Conservation (phyloP, 2,113 vertebrate genomes). For the Pycnonotus jocosus region DNA sequence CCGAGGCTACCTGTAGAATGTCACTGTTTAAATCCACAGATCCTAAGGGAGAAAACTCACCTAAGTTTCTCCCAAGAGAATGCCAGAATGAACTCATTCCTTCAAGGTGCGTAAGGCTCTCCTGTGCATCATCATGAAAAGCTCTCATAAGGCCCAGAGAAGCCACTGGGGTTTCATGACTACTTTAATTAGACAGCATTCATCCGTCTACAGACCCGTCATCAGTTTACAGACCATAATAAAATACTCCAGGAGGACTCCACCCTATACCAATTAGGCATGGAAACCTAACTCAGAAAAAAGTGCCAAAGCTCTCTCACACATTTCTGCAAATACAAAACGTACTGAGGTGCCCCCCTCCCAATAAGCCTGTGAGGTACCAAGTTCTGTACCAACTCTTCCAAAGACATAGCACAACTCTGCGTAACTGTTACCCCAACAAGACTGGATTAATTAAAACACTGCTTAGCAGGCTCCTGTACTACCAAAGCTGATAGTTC, state of each 20-base stretch:
- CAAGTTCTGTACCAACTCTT: neutral
- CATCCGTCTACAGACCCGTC: neutral
- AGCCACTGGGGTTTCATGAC: neutral
- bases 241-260: neutral
- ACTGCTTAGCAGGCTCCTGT: neutral
- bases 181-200: constrained; percentile 27
- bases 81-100: neutral
- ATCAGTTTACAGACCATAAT: neutral
- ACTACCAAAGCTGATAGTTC: neutral
- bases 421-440: neutral
- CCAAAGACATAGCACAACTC: neutral
- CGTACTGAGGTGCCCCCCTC: accelerated
- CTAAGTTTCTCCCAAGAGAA: neutral
- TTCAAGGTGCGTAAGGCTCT: neutral
- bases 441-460: neutral
- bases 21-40: neutral
- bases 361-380: neutral
- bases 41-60: neutral
- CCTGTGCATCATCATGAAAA: neutral
- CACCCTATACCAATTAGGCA: neutral
- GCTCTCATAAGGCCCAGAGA: neutral
- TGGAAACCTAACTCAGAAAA: neutral
- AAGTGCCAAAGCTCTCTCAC: accelerated
- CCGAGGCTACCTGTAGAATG: neutral
- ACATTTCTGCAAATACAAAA: neutral